A percentile compares a stretch with the other conserved stretches of the same genome.
Evolutionary conservation across 2,888 invertebrate genomes (phyloP).

Genomic region (Cataglyphis albicans): DNA sequence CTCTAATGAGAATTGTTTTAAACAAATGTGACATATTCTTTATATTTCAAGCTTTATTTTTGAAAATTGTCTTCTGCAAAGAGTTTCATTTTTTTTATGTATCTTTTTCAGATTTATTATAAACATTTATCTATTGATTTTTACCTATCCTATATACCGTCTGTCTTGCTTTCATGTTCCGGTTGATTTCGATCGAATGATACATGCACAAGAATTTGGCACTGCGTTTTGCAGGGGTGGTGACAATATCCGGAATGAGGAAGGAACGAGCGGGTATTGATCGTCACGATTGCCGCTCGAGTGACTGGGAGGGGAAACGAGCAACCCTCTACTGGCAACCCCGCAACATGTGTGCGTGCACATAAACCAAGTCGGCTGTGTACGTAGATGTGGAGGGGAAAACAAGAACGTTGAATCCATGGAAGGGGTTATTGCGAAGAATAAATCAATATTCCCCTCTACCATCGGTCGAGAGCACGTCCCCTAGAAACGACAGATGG

Average conservation of each 20-base stretch:
- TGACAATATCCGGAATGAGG: constrained; percentile 63
- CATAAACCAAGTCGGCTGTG: neutral
- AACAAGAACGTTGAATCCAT: constrained; percentile 61
- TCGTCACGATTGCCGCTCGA: constrained; percentile 71
- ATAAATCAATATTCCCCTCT: constrained; percentile 82
- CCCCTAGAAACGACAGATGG: constrained; percentile 74
- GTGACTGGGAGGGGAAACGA: constrained; percentile 58
- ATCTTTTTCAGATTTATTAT: neutral
- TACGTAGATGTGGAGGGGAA: constrained; percentile 52
- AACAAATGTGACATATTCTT: neutral
- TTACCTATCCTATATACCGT: neutral
- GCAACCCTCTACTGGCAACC: constrained; percentile 60
- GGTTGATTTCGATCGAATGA: constrained; percentile 63
- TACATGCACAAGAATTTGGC: constrained; percentile 28
- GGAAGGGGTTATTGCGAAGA: constrained; percentile 72
- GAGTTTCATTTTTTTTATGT: neutral
- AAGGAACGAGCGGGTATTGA: constrained; percentile 74
- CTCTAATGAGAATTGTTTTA: neutral
- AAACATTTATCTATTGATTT: neutral
- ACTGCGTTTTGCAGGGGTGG: constrained; percentile 34
- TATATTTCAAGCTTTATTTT: neutral
- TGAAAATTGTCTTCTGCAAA: neutral
- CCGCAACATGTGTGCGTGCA: constrained; percentile 7
- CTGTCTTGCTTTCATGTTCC: neutral
- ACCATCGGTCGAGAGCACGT: constrained; percentile 72